These are phyloP conservation scores for Allolobophora icterica DNA, from an alignment of 2,888 invertebrate species.

Conservation along the genomic window DNA sequence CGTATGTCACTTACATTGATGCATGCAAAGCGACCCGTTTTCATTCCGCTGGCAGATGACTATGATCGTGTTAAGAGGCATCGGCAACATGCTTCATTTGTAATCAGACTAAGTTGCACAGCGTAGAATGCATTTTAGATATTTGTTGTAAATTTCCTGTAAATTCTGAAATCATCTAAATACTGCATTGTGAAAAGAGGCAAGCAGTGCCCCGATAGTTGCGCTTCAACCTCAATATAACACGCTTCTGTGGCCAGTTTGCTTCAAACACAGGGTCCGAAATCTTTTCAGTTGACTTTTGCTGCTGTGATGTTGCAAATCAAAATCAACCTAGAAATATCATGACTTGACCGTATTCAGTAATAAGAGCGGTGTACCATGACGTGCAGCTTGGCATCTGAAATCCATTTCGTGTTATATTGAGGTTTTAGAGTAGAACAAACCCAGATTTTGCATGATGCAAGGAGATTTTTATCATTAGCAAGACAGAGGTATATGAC, in stretches of 20 bases:
- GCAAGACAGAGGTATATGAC: slow-evolving; percentile 4
- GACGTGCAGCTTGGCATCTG: neutral
- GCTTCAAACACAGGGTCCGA: neutral
- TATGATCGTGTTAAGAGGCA: neutral
- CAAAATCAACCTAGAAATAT: neutral
- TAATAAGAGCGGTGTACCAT: neutral
- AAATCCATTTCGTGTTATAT: neutral
- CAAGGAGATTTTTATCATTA: neutral
- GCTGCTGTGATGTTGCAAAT: neutral
- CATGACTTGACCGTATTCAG: neutral
- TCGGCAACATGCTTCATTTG: neutral
- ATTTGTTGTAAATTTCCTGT: slow-evolving; percentile 1
- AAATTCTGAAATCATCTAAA: slow-evolving; percentile 7
- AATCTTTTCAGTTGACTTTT: slow-evolving; percentile 7
- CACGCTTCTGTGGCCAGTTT: neutral
- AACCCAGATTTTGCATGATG: slow-evolving; percentile 17
- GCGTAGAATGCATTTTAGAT: slow-evolving; percentile 10
- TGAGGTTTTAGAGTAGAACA: slow-evolving; percentile 6
- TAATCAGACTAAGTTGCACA: neutral
- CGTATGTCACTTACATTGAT: neutral
- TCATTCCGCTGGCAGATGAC: neutral
- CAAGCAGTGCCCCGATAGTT: neutral
- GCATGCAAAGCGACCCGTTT: neutral
- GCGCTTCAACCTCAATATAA: slow-evolving; percentile 3
- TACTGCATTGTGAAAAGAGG: neutral